Evolutionary conservation across 2,888 invertebrate species (phyloP).

Genomic region (Mythimna ferrago): DNA sequence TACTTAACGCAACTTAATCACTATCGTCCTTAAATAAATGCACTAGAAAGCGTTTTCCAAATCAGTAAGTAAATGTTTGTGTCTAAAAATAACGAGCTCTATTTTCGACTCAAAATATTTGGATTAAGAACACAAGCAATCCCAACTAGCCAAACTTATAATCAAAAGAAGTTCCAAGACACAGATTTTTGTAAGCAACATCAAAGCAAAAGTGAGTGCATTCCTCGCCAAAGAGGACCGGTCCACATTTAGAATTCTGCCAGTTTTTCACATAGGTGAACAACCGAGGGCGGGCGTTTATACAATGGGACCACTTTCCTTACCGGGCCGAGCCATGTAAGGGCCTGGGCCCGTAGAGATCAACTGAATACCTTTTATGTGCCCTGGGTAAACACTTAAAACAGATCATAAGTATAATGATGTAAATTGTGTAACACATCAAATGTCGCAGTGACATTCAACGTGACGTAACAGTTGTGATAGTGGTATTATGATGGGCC

Average conservation of each 20-base stretch:
- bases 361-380: constrained; percentile 65
- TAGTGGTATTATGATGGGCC: constrained; percentile 9
- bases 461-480: constrained; percentile 36
- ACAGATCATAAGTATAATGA: constrained; percentile 64
- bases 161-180: constrained; percentile 11
- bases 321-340: constrained; percentile 77
- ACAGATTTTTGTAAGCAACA: constrained; percentile 18
- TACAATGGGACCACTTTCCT: constrained; percentile 88
- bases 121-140: constrained; percentile 19
- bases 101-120: constrained; percentile 30
- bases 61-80: constrained; percentile 20
- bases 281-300: constrained; percentile 73
- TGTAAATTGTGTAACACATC: constrained; percentile 61
- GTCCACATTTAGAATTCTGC: constrained; percentile 73
- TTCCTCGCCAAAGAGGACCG: constrained; percentile 63
- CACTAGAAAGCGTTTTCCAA: constrained; percentile 3
- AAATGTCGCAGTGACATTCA: constrained; percentile 58
- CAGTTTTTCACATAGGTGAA: constrained; percentile 84
- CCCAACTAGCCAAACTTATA: background rate
- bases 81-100: constrained; percentile 11
- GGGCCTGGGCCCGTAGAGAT: constrained; percentile 62
- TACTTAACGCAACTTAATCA: constrained; percentile 15
- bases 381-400: constrained; percentile 59
- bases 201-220: constrained; percentile 66
- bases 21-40: constrained; percentile 21